These are phyloP conservation scores for Toxotes jaculatrix DNA, from an alignment of 2,113 vertebrate species.

Conservation along the genomic window DNA sequence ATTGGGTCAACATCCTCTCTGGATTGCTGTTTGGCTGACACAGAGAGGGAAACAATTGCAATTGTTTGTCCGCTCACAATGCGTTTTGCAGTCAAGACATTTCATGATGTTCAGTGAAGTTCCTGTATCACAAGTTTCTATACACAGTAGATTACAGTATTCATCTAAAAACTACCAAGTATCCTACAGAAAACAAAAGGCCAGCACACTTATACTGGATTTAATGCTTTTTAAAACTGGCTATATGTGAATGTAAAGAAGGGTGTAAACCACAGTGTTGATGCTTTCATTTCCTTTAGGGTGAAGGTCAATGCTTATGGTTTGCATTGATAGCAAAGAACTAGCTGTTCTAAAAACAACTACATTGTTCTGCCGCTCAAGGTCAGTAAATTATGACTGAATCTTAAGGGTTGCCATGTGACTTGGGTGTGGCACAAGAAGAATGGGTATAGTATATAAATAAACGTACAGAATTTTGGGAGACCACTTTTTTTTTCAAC, in stretches of 20 bases:
- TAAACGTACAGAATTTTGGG: conserved; percentile 2
- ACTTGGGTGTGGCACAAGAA: conserved; percentile 4
- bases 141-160: background rate
- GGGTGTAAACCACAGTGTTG: conserved; percentile 20
- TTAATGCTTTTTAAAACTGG: background rate
- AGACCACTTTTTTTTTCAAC: conserved; percentile 8
- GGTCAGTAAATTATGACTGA: conserved; percentile 39
- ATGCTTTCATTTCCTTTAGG: conserved; percentile 55
- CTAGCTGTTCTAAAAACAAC: conserved; percentile 53
- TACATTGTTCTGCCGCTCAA: conserved; percentile 64
- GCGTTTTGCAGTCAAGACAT: background rate
- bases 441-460: background rate
- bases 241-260: background rate
- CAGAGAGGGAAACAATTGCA: conserved; percentile 23
- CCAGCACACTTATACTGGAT: background rate
- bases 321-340: conserved; percentile 35
- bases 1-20: conserved; percentile 41
- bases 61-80: conserved; percentile 46
- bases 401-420: conserved; percentile 1
- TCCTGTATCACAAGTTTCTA: conserved; percentile 2
- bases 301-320: conserved; percentile 25
- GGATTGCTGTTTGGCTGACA: background rate
- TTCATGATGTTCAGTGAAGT: background rate
- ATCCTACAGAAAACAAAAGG: background rate
- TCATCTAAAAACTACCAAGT: background rate